Evolutionary conservation across 1,140 invertebrate genomes (phyloP), one percentile per base, ranked within the genome.

Genomic region (Drosophila fuyamai): DNA sequence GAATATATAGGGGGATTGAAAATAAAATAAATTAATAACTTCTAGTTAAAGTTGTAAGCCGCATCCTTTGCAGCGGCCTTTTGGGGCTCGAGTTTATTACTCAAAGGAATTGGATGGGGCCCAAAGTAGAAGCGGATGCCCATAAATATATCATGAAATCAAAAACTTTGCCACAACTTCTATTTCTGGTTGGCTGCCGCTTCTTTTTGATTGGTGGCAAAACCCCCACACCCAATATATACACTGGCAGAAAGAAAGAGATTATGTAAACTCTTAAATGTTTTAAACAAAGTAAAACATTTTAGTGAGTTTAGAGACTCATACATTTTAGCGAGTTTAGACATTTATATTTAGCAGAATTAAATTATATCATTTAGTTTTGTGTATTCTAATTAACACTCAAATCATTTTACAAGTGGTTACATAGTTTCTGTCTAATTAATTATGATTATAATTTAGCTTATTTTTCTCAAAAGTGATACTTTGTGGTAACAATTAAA

Each of bases 101-200:
- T 86, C 83, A 88, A 80, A 86, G 83, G 83, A 83, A 77, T 77
- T 70, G 75, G 63, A 51, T 47, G 40, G 74, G 46, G 65, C 75
- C 65, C 74, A 47, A 55, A 77, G 73, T 32, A 55, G 76, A 79
- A 61, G 43, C 79, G 76, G 83, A 79, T 88, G 76, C 79, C 83
- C 83, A 86, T 86, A 86, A 86, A 86, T 86, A 88, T 86, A 86
- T 86, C 83, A 86, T 86, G 83, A 86, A 88, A 86, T 86, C 83
- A 86, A 86, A 86, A 86, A 86, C 83, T 86, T 86, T 86, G 71
- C 67, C 80, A 70, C 83, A 82, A 86, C 82, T 86, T 86, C 75
- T 76, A 56, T 78, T 58, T 50, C 50, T 55, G 50, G 60, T 68
- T 76, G 73, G 46, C 54, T 75, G 71, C 18, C 54, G 29, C 55